Conservation (phyloP, 2,113 vertebrate genomes). For the Pterocles burchelli region DNA sequence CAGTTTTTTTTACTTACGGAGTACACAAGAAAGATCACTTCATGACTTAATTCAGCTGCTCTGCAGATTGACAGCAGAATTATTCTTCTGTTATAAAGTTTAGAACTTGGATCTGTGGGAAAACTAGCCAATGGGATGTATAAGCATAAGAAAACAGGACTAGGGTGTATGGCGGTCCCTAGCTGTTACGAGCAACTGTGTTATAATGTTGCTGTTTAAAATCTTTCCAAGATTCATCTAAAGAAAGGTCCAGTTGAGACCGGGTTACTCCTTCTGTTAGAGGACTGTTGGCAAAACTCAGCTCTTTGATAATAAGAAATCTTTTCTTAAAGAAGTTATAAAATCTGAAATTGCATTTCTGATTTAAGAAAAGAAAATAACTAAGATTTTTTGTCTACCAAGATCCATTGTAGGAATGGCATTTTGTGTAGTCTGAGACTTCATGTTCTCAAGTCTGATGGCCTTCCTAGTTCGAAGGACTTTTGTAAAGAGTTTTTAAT, state of each 20-base stretch:
- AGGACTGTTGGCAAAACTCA: background rate
- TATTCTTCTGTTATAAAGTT: background rate
- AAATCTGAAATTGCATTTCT: background rate
- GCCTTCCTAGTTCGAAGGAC: background rate
- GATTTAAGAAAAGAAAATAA: background rate
- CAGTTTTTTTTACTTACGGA: background rate
- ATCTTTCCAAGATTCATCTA: background rate
- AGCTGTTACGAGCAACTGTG: background rate
- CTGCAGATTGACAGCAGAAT: background rate
- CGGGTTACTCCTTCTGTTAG: background rate
- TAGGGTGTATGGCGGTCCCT: background rate
- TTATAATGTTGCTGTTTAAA: background rate
- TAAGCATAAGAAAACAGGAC: background rate
- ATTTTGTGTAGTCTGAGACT: background rate
- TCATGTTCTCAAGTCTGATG: background rate
- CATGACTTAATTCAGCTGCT: background rate
- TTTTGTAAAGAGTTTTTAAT: background rate
- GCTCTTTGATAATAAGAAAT: background rate
- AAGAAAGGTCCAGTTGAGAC: background rate
- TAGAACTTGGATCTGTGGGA: background rate
- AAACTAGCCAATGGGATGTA: background rate
- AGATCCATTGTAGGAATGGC: background rate
- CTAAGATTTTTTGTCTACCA: background rate
- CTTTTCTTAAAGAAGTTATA: background rate
- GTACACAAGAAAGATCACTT: background rate